A percentile compares a stretch with the other conserved stretches of the same genome.
Conservation (phyloP, 2,797 vertebrate genomes). For the Petrocephalus sullivani region DNA sequence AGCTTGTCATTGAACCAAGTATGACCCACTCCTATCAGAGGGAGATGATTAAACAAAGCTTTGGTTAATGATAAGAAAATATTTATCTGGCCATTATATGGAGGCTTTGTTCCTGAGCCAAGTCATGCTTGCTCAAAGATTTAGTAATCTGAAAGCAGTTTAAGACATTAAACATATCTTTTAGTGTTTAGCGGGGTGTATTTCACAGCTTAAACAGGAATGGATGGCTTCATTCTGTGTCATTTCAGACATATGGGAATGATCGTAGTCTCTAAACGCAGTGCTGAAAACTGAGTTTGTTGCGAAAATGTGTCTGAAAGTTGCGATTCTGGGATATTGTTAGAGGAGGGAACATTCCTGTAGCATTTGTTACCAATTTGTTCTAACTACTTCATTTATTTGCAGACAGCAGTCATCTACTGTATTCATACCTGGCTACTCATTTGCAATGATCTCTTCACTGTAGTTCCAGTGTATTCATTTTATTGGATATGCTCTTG, state of each 20-base stretch:
- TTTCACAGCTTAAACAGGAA: neutral
- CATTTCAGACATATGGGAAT: neutral
- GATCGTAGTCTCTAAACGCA: neutral
- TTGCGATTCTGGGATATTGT: constrained; percentile 40
- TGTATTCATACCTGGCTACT: constrained; percentile 31
- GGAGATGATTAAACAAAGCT: constrained; percentile 30
- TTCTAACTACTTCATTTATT: constrained; percentile 18
- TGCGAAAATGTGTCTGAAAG: neutral
- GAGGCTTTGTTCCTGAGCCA: neutral
- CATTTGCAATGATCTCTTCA: constrained; percentile 44
- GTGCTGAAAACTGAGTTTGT: neutral
- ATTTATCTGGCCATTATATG: constrained; percentile 7
- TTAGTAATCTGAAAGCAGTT: neutral
- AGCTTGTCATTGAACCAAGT: constrained; percentile 36
- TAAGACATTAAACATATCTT: neutral
- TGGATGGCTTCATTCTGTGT: neutral
- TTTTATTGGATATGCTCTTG: neutral
- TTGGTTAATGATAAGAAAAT: neutral
- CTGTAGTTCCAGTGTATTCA: neutral
- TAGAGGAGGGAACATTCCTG: constrained; percentile 36
- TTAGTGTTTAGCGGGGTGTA: neutral
- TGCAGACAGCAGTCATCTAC: constrained; percentile 31
- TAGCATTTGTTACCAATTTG: constrained; percentile 60
- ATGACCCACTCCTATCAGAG: constrained; percentile 38
- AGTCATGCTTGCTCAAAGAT: constrained; percentile 19